Evolutionary conservation across 2,797 vertebrate genomes (phyloP), one percentile per base, ranked within the genome.

Genomic region (Pelobates cultripes): DNA sequence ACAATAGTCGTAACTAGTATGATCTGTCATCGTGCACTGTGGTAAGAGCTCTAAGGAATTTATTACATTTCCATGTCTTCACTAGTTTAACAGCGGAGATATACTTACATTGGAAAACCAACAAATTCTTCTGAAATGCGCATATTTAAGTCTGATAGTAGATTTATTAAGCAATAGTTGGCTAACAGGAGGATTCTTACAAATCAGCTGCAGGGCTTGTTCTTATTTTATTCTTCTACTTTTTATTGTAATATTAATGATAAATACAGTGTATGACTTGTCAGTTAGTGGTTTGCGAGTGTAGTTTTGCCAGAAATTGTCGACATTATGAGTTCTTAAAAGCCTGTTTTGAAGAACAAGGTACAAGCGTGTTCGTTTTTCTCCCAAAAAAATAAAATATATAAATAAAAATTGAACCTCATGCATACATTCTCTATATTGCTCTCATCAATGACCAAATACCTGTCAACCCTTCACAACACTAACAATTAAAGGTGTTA

Each of bases 21-120:
- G 55, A 55, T 79, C 71, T 78, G 81, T 83, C 81, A 78, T 14
- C 45, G 43, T 15, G 47, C 61, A 15, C 28, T 57, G 45, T 55
- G 17, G 45, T 12, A 41, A 69, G 40, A 74, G 68, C 61, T 73
- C 60, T 40, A 63, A 41, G 43, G 81, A 78, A 47, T 72, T 67
- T 71, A 77, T 76, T 61, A 64, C 57, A 71, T 75, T 68, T 51
- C 47, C 47, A 51, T 69, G 68, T 77, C 40, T 61, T 45, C 43
- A 13, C n/a, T 15, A 61, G 57, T 51, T 51, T 5, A 51, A 51
- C 5, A 14, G 3, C 4, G 14, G 57, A 61, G 12, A 61, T 61
- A n/a, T 61, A 61, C 15, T 28, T 61, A 51, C 47, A 51, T 51
- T 51, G 47, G 14, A 57, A 57, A 57, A 15, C 9, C 13, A 51